phyloP scores from a whole-genome alignment of 2,113 vertebrate species.

The Dendrocopos noguchii region DNA sequence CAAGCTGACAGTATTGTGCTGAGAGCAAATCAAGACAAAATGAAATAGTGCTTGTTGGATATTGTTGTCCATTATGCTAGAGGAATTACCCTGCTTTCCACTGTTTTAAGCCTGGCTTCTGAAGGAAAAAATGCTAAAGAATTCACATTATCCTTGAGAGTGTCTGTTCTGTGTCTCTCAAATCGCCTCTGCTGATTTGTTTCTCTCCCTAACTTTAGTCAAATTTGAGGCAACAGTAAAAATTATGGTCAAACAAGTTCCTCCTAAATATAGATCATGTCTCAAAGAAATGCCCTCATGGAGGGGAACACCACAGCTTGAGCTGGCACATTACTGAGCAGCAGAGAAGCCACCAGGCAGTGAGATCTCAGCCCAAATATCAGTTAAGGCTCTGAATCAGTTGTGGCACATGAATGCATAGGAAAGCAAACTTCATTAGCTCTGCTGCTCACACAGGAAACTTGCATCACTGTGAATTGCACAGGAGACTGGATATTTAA shows the following conservation, averaged over 20 bases:
- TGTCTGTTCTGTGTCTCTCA: not conserved
- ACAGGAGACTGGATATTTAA: not conserved
- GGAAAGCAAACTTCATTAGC: not conserved
- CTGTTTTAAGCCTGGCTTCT: not conserved
- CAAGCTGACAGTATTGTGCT: not conserved
- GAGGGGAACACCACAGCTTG: not conserved
- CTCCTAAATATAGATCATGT: not conserved
- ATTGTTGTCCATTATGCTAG: not conserved
- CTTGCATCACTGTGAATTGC: not conserved
- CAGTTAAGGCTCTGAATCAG: not conserved
- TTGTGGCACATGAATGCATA: not conserved
- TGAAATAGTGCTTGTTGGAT: not conserved
- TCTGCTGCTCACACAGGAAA: not conserved
- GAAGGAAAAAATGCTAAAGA: not conserved
- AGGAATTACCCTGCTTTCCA: not conserved
- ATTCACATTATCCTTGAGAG: not conserved
- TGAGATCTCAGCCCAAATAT: not conserved
- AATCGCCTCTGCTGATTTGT: not conserved
- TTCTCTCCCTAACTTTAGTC: not conserved
- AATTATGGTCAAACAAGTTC: not conserved
- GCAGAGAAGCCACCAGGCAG: not conserved
- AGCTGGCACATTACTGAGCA: not conserved
- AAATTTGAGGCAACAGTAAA: not conserved
- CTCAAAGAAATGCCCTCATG: not conserved
- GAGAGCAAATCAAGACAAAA: not conserved